Conservation (phyloP, 2,797 vertebrate species). For the Limosa lapponica region DNA sequence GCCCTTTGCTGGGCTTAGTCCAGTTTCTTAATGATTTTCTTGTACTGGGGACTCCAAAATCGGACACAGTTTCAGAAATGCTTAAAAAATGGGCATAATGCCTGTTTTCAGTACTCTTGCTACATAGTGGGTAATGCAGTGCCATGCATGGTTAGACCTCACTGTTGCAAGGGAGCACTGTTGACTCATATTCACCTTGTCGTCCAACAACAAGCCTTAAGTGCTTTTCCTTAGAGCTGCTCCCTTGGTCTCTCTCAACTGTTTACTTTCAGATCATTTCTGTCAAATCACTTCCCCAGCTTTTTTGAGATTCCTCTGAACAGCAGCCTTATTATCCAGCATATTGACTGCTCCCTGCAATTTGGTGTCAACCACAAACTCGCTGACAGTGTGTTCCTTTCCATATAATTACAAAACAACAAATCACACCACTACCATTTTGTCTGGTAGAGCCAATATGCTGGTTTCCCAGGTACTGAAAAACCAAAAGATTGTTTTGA, state of each 20-base stretch:
- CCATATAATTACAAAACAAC: neutral
- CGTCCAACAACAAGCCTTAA: neutral
- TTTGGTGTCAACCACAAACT: neutral
- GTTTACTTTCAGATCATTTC: neutral
- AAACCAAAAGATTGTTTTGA: neutral
- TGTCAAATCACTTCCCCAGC: neutral
- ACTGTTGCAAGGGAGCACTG: neutral
- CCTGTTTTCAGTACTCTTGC: fast-evolving
- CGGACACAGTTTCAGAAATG: neutral
- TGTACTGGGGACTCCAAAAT: neutral
- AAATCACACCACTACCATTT: neutral
- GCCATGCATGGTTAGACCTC: neutral
- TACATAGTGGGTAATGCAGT: fast-evolving
- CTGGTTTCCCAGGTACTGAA: neutral
- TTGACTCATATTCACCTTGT: neutral
- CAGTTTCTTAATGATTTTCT: neutral
- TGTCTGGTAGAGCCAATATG: neutral
- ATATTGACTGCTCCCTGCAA: neutral
- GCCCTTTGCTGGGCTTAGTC: neutral
- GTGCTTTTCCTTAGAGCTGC: neutral
- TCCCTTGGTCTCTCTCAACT: neutral
- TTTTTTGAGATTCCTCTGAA: neutral
- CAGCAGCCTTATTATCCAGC: neutral
- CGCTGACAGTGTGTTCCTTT: neutral
- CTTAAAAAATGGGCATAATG: neutral